phyloP scores from a whole-genome alignment of 2,888 invertebrate genomes.

The Eupithecia tripunctaria region DNA sequence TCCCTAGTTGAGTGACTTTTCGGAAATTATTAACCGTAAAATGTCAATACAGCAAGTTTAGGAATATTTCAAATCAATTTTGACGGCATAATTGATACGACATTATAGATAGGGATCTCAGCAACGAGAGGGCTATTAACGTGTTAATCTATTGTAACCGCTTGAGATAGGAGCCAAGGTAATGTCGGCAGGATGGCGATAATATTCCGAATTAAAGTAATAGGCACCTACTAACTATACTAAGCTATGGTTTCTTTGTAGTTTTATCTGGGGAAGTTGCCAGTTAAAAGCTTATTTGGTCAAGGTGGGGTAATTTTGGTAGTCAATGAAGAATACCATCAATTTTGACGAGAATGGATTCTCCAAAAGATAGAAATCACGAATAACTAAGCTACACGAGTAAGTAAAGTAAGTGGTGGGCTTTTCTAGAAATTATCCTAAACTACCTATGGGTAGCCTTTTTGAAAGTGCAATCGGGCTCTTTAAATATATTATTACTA shows the following conservation, averaged over 20 bases:
- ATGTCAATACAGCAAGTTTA: background rate
- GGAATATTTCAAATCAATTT: background rate
- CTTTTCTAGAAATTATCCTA: background rate
- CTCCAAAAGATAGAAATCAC: background rate
- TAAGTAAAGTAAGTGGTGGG: background rate
- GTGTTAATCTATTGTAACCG: slow-evolving; percentile 34
- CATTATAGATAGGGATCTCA: slow-evolving; percentile 23
- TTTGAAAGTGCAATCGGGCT: background rate
- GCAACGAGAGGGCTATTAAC: slow-evolving; percentile 39
- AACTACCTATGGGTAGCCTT: background rate
- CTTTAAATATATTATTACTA: background rate
- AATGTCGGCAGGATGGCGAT: slow-evolving; percentile 48
- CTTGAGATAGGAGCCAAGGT: slow-evolving; percentile 42
- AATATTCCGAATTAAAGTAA: slow-evolving; percentile 41
- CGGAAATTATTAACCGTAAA: background rate
- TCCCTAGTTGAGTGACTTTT: background rate
- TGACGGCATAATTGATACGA: slow-evolving; percentile 15
- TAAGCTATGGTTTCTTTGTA: slow-evolving; percentile 43
- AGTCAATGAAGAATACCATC: background rate
- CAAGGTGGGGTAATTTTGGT: background rate
- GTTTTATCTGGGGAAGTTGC: slow-evolving; percentile 49
- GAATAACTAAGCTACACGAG: background rate
- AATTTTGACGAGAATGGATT: background rate
- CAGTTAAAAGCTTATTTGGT: slow-evolving; percentile 12
- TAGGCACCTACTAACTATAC: slow-evolving; percentile 23